phyloP scores from a whole-genome alignment of 2,888 invertebrate genomes.

The Idaea dimidiata region DNA sequence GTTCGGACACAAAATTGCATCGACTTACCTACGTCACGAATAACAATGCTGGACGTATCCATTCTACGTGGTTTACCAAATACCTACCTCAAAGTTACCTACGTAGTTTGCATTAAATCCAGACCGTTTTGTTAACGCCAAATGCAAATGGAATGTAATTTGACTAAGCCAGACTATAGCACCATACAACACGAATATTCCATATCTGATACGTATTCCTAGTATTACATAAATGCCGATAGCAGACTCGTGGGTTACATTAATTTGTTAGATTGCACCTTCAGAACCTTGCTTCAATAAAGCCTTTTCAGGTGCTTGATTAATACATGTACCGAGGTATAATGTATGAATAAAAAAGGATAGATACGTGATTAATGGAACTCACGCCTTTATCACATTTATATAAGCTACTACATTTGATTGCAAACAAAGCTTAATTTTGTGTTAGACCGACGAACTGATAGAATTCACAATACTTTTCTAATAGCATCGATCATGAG shows the following conservation, averaged over 20 bases:
- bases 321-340: conserved; percentile 6
- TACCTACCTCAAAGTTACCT: conserved; percentile 9
- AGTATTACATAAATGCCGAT: neutral
- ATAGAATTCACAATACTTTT: neutral
- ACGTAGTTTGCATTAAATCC: conserved; percentile 24
- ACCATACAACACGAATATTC: conserved; percentile 19
- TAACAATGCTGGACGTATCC: neutral
- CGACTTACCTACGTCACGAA: neutral
- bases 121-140: conserved; percentile 32
- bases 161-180: conserved; percentile 29
- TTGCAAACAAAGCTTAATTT: neutral
- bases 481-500: neutral
- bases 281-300: neutral
- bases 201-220: neutral
- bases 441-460: neutral
- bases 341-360: conserved; percentile 10
- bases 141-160: conserved; percentile 35
- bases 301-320: conserved; percentile 2
- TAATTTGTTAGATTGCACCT: neutral
- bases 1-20: neutral
- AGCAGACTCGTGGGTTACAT: neutral
- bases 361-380: conserved; percentile 12
- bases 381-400: neutral
- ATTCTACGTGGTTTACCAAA: neutral
- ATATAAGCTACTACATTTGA: neutral